Conservation (phyloP, 2,797 vertebrate species). For the Protosalanx chinensis region DNA sequence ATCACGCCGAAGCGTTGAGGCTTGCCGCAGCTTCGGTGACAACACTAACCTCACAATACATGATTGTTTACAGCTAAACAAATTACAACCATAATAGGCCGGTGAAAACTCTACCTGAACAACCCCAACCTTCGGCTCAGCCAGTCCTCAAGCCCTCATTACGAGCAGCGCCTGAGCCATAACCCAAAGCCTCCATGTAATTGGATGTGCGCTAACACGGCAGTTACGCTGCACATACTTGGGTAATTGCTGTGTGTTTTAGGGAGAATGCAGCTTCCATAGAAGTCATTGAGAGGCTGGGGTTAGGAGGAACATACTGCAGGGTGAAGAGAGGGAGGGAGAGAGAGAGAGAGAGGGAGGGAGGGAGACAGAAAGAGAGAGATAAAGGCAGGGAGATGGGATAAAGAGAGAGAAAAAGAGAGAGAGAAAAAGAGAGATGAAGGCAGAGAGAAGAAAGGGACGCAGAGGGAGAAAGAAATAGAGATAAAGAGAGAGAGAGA, state of each 20-base stretch:
- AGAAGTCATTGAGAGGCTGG: slow-evolving; percentile 47
- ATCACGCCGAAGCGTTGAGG: slow-evolving; percentile 5
- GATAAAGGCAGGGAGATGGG: background rate
- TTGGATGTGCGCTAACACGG: slow-evolving; percentile 27
- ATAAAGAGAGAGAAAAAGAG: slow-evolving; percentile 15
- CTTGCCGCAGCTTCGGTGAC: slow-evolving; percentile 25
- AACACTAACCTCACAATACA: slow-evolving; percentile 34
- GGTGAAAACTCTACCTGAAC: slow-evolving; percentile 50
- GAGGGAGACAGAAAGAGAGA: background rate
- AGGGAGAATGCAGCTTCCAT: slow-evolving; percentile 48
- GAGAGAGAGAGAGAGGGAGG: background rate
- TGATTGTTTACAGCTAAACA: slow-evolving; percentile 51
- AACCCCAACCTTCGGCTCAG: slow-evolving; percentile 23
- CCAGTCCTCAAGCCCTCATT: slow-evolving; percentile 44
- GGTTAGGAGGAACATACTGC: slow-evolving; percentile 37
- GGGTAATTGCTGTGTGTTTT: slow-evolving; percentile 58
- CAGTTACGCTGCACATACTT: slow-evolving; percentile 57
- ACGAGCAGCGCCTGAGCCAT: slow-evolving; percentile 32
- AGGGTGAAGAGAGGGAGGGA: slow-evolving; percentile 17
- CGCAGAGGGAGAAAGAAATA: no score
- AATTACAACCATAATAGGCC: slow-evolving; percentile 52
- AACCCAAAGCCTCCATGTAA: slow-evolving; percentile 43
- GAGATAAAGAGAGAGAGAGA: no score
- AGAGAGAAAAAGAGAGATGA: slow-evolving; percentile 28
- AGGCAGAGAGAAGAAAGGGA: no score